Percentiles rank a stretch among this genome's conserved stretches.
Evolutionary conservation across 1,140 invertebrate genomes (phyloP).

Genomic region (Trichogramma pretiosum): DNA sequence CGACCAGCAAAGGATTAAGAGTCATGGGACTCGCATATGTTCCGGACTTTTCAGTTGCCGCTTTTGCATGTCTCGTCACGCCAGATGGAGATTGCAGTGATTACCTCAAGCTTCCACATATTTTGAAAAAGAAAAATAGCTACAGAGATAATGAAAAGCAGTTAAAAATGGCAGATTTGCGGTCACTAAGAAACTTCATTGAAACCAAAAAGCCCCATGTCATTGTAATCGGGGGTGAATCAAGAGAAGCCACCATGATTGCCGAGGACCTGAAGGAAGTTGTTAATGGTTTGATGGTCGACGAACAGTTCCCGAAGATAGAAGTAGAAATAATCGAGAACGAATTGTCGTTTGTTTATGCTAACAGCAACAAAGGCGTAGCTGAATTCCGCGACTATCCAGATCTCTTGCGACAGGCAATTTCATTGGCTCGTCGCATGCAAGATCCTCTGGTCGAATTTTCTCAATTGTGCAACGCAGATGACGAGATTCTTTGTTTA

Average conservation of each 20-base stretch:
- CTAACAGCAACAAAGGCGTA: slow-evolving; percentile 80
- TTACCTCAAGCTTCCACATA: slow-evolving; percentile 75
- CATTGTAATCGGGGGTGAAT: slow-evolving; percentile 83
- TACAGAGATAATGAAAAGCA: slow-evolving; percentile 62
- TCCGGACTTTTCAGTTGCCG: slow-evolving; percentile 74
- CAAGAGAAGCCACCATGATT: slow-evolving; percentile 77
- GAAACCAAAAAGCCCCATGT: slow-evolving; percentile 87
- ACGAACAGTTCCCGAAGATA: slow-evolving; percentile 81
- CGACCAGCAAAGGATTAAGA: slow-evolving; percentile 73
- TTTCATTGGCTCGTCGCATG: slow-evolving; percentile 82
- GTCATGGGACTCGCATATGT: slow-evolving; percentile 84
- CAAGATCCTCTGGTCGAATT: slow-evolving; percentile 96
- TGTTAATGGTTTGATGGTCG: slow-evolving; percentile 65
- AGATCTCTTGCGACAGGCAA: slow-evolving; percentile 74
- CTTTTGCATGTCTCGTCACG: slow-evolving; percentile 80
- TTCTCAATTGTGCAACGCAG: slow-evolving; percentile 86
- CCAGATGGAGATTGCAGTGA: slow-evolving; percentile 88
- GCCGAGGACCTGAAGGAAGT: slow-evolving; percentile 76
- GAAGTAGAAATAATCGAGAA: slow-evolving; percentile 89
- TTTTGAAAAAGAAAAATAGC: slow-evolving; percentile 73
- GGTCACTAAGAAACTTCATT: slow-evolving; percentile 79
- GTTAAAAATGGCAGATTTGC: slow-evolving; percentile 72
- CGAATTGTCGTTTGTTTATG: slow-evolving; percentile 82
- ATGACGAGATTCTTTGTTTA: slow-evolving; percentile 93
- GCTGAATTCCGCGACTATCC: slow-evolving; percentile 90